These are phyloP conservation scores for Tridacna crocea DNA, from an alignment of 2,888 invertebrate species.

Conservation along the genomic window DNA sequence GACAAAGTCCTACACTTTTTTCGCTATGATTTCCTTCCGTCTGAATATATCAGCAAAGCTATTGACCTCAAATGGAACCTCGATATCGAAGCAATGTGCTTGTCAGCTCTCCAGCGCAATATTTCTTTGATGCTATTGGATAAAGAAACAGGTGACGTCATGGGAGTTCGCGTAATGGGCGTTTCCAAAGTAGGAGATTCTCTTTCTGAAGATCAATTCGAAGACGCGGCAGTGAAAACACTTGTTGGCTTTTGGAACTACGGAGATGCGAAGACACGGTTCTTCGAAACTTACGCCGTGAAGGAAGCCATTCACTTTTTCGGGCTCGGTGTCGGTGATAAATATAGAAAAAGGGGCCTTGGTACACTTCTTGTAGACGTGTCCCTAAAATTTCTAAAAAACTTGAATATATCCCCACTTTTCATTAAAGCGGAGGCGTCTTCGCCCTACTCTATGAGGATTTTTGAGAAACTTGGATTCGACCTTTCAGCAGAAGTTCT, in stretches of 20 bases:
- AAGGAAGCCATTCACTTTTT: conserved; percentile 38
- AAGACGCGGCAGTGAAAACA: conserved; percentile 17
- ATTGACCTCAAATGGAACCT: conserved; percentile 19
- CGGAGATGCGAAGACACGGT: not conserved
- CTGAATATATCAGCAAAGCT: conserved; percentile 27
- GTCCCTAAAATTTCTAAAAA: conserved; percentile 13
- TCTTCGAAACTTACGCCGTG: conserved; percentile 34
- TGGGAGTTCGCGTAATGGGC: conserved; percentile 33
- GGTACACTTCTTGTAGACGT: conserved; percentile 8
- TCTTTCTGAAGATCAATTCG: conserved; percentile 5
- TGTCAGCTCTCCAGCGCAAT: conserved; percentile 13
- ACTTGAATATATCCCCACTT: conserved; percentile 18
- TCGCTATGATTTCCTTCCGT: conserved; percentile 17
- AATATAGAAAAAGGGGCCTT: conserved; percentile 36
- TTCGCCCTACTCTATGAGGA: conserved; percentile 34
- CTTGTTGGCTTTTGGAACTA: conserved; percentile 25
- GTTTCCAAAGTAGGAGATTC: conserved; percentile 11
- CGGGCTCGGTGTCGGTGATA: conserved; percentile 33
- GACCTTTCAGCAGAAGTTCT: conserved; percentile 31
- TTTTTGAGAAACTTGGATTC: conserved; percentile 40
- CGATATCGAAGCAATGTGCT: not conserved
- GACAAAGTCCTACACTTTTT: conserved; percentile 20
- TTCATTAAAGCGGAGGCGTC: conserved; percentile 37
- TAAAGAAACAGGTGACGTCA: conserved; percentile 31
- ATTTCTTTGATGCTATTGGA: conserved; percentile 44